Evolutionary conservation across 2,888 invertebrate species (phyloP).

Genomic region (Ecliptopera silaceata): DNA sequence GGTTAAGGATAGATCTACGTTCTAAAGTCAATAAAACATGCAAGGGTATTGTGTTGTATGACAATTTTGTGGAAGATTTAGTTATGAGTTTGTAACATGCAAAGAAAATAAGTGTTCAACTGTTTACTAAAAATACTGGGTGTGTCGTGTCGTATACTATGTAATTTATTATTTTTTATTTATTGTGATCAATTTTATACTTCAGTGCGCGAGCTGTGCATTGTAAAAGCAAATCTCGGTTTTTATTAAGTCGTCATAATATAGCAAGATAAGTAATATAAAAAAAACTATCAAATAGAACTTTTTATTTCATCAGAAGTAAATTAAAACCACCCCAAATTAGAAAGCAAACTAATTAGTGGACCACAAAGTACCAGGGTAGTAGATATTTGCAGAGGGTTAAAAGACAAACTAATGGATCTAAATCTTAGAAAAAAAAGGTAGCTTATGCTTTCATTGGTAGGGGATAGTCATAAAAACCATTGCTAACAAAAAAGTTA

Average conservation of each 20-base stretch:
- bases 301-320: not conserved
- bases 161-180: constrained; percentile 3
- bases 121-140: constrained; percentile 34
- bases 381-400: constrained; percentile 36
- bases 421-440: constrained; percentile 13
- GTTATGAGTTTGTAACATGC: constrained; percentile 13
- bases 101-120: constrained; percentile 19
- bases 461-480: not conserved
- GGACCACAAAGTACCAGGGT: constrained; percentile 44
- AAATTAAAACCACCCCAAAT: constrained; percentile 11
- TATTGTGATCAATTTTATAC: constrained; percentile 29
- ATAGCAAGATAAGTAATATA: constrained; percentile 20
- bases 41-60: constrained; percentile 44
- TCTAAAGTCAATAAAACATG: constrained; percentile 23
- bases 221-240: constrained; percentile 43
- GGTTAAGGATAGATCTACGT: constrained; percentile 19
- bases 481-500: not conserved
- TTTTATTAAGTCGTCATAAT: constrained; percentile 45
- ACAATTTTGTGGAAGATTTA: constrained; percentile 41
- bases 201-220: constrained; percentile 50
- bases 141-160: constrained; percentile 43
- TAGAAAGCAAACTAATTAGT: constrained; percentile 48
- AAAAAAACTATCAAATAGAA: not conserved
- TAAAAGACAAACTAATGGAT: not conserved
- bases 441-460: constrained; percentile 13